Evolutionary conservation across 2,888 invertebrate genomes (phyloP).

Genomic region (Stenurella melanura): DNA sequence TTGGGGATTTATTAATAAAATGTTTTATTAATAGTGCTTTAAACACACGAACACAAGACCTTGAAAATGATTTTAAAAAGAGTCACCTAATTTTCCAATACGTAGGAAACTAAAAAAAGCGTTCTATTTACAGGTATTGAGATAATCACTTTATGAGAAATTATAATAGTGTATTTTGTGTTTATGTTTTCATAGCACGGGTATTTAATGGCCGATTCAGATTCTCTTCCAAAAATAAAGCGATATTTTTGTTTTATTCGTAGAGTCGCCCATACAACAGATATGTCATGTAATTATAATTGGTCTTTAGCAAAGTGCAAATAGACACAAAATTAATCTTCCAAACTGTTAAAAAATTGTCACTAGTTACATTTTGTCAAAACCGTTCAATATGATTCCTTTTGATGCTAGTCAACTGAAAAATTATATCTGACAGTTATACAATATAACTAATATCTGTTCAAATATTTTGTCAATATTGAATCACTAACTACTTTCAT

Average conservation of each 20-base stretch:
- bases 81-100: slow-evolving; percentile 2
- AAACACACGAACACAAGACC: neutral
- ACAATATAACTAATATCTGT: neutral
- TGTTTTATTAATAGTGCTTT: slow-evolving; percentile 1
- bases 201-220: neutral
- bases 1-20: slow-evolving; percentile 1
- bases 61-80: neutral
- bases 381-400: no score
- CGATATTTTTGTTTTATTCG: neutral
- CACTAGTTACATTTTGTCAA: neutral
- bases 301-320: neutral
- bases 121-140: neutral
- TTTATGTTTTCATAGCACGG: neutral
- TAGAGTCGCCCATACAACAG: neutral
- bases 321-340: neutral
- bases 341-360: neutral
- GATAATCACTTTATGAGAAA: neutral
- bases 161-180: neutral
- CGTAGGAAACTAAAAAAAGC: slow-evolving; percentile 7
- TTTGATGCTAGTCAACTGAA: neutral
- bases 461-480: neutral
- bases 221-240: neutral
- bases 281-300: neutral
- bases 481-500: neutral
- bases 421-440: neutral